A percentile compares a stretch with the other conserved stretches of the same genome.
Evolutionary conservation across 1,140 invertebrate species (phyloP).

Genomic region (Philotrypesis tridentata): DNA sequence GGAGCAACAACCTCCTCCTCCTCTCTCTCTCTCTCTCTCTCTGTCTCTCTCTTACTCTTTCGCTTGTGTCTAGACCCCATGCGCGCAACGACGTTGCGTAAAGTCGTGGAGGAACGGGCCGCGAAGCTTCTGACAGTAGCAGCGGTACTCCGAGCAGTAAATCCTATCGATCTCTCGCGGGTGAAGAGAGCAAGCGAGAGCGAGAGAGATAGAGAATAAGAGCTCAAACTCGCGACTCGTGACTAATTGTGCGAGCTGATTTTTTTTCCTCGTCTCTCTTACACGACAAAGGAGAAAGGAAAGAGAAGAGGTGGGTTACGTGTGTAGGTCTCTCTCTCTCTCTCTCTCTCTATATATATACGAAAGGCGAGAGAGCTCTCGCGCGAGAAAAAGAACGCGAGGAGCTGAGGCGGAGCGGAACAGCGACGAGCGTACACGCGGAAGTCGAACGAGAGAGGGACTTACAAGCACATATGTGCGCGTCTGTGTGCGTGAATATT

Average conservation of each 20-base stretch:
- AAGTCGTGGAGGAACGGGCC: neutral
- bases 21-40: neutral
- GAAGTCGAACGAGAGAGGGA: neutral
- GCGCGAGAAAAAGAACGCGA: constrained; percentile 8
- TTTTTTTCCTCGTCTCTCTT: constrained; percentile 12
- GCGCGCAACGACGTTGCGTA: constrained; percentile 2
- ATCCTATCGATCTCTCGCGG: constrained; percentile 53
- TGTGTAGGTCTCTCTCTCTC: too few species aligned
- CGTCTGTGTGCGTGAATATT: too few species aligned
- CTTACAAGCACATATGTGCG: neutral
- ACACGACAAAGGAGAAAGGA: constrained; percentile 39
- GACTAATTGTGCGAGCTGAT: constrained; percentile 43
- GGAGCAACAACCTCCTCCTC: constrained; percentile 16
- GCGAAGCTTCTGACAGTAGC: constrained; percentile 28
- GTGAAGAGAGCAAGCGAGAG: neutral
- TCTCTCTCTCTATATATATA: too few species aligned
- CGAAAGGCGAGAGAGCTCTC: constrained; percentile 17
- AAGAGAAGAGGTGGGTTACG: neutral
- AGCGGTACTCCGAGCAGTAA: constrained; percentile 45
- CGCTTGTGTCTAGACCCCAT: neutral
- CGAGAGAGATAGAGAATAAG: neutral
- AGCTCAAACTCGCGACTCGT: constrained; percentile 15
- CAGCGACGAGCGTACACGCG: neutral
- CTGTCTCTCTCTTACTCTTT: too few species aligned
- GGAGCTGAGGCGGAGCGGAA: constrained; percentile 21